Evolutionary conservation across 2,888 invertebrate genomes (phyloP).

Genomic region (Cantharis rustica): DNA sequence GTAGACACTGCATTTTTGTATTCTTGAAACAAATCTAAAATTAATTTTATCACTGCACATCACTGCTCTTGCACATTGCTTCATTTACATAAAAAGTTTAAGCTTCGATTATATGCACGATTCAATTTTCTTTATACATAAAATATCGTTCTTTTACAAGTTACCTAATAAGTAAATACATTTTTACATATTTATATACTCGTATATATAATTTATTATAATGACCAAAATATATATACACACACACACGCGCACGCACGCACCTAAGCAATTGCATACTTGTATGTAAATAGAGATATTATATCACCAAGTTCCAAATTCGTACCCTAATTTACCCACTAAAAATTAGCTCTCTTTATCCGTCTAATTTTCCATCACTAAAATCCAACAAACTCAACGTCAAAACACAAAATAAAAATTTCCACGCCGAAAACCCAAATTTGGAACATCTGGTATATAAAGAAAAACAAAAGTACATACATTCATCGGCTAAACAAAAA

Average conservation of each 20-base stretch:
- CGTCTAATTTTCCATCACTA: neutral
- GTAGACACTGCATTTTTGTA: neutral
- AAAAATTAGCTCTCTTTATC: neutral
- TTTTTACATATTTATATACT: constrained; percentile 29
- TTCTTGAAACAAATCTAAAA: neutral
- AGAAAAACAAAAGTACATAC: neutral
- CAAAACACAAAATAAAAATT: neutral
- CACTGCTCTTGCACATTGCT: neutral
- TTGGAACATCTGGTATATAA: neutral
- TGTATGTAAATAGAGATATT: neutral
- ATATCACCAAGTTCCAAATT: neutral
- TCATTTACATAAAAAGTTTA: neutral
- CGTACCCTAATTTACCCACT: neutral
- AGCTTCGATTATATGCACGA: neutral
- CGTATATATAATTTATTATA: constrained; percentile 1
- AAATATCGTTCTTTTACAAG: constrained; percentile 25
- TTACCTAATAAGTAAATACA: constrained; percentile 23
- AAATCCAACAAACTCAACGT: neutral
- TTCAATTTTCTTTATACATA: constrained; percentile 21
- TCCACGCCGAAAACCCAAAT: neutral
- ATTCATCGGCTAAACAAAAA: neutral
- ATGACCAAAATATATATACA: neutral
- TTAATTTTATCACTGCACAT: neutral
- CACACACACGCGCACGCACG: neutral
- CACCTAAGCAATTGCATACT: neutral